phyloP scores from a whole-genome alignment of 2,113 vertebrate genomes.

The Sturnus vulgaris region DNA sequence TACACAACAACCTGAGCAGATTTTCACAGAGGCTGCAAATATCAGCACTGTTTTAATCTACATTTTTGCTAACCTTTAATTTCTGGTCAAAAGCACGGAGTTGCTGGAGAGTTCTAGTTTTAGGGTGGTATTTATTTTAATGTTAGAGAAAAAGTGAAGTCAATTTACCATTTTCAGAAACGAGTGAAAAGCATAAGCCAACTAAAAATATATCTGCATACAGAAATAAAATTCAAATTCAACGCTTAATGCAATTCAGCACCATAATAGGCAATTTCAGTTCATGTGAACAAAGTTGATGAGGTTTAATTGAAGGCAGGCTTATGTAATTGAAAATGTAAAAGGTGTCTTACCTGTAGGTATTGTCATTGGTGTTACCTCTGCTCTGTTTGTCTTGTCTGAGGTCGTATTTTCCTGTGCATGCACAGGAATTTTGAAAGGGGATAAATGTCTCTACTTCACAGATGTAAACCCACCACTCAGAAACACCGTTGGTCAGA shows the following conservation, averaged over 20 bases:
- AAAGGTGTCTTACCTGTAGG: not conserved
- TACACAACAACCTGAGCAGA: not conserved
- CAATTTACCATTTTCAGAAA: conserved; percentile 4
- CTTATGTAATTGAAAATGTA: conserved; percentile 3
- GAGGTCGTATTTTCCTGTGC: not conserved
- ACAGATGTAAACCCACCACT: not conserved
- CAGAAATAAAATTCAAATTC: conserved; percentile 48
- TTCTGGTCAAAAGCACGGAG: not conserved
- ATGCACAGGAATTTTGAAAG: not conserved
- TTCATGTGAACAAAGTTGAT: not conserved
- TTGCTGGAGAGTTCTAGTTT: not conserved
- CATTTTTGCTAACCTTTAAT: not conserved
- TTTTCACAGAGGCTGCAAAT: not conserved
- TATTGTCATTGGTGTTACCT: not conserved
- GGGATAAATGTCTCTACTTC: not conserved
- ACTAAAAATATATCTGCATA: conserved; percentile 25
- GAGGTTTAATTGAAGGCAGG: not conserved
- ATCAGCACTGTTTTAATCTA: not conserved
- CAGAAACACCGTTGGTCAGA: not conserved
- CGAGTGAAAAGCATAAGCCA: not conserved
- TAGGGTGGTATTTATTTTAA: not conserved
- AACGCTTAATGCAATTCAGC: not conserved
- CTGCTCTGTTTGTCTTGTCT: not conserved
- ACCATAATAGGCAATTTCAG: conserved; percentile 33
- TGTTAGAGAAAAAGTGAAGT: not conserved